These are phyloP conservation scores for Mastomys natalensis DNA, from an alignment of 2,113 vertebrate genomes.

Conservation along the genomic window DNA sequence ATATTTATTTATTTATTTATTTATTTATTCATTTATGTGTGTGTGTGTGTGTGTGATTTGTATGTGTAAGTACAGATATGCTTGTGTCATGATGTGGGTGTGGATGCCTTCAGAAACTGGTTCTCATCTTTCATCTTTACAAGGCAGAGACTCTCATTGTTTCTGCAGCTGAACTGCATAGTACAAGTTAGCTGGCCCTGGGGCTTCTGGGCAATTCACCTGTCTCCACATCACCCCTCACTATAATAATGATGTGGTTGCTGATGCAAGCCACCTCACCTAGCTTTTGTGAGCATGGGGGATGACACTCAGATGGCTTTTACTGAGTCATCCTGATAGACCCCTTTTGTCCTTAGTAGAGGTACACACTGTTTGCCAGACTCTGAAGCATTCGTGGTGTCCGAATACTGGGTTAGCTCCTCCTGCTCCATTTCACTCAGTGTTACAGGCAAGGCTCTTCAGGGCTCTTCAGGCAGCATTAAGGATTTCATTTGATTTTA, in stretches of 20 bases:
- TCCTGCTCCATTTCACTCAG: background rate
- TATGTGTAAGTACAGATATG: background rate
- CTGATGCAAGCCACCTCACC: too few relatives aligned
- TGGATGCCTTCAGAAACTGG: too few relatives aligned
- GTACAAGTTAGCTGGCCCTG: background rate
- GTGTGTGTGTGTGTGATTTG: background rate
- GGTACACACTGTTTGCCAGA: background rate
- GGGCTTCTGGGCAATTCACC: background rate
- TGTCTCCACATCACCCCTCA: background rate
- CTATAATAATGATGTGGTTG: too few relatives aligned
- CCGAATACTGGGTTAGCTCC: background rate
- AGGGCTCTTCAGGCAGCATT: background rate
- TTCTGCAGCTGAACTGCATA: background rate
- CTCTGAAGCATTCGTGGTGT: background rate
- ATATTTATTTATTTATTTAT: background rate
- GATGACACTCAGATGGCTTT: background rate
- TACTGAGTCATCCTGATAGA: background rate
- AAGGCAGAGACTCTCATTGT: background rate
- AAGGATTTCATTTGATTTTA: conserved; percentile 33
- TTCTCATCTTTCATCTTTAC: background rate
- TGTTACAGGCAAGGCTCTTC: background rate
- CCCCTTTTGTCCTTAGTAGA: background rate
- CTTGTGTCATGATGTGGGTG: background rate
- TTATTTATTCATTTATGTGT: background rate
- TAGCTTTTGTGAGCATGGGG: background rate